Conservation (phyloP, 2,888 invertebrate genomes). For the Euzophera pinguis region DNA sequence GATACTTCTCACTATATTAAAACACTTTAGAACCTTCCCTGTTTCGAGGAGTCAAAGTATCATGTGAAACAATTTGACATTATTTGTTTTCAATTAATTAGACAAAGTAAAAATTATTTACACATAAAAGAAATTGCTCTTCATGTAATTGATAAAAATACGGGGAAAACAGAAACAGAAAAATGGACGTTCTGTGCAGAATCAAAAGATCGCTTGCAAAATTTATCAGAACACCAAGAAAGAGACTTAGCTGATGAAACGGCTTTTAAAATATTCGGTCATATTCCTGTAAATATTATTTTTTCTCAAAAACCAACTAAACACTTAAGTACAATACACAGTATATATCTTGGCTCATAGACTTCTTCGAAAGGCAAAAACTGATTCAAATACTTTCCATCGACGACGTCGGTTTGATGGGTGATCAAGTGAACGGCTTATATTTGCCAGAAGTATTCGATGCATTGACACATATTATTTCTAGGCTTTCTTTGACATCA, state of each 20-base stretch:
- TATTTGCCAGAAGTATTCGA: background rate
- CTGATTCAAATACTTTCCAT: background rate
- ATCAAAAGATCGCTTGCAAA: no score
- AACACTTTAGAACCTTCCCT: background rate
- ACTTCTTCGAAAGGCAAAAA: background rate
- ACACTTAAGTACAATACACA: no score
- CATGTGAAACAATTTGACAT: background rate
- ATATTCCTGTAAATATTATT: background rate
- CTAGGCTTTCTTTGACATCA: background rate
- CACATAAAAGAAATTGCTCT: no score
- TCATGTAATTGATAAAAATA: no score
- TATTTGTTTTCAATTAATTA: background rate
- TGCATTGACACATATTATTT: background rate
- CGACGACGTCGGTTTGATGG: no score
- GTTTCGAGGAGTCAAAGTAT: background rate
- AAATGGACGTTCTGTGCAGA: no score
- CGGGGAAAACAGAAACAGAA: no score
- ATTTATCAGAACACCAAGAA: no score
- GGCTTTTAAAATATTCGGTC: no score
- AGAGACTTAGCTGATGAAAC: no score
- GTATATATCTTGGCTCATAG: background rate
- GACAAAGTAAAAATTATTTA: background rate
- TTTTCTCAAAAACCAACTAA: no score
- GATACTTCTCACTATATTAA: background rate
- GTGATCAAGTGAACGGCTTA: background rate